Evolutionary conservation across 2,797 vertebrate genomes (phyloP).

Genomic region (Sebastes minor): DNA sequence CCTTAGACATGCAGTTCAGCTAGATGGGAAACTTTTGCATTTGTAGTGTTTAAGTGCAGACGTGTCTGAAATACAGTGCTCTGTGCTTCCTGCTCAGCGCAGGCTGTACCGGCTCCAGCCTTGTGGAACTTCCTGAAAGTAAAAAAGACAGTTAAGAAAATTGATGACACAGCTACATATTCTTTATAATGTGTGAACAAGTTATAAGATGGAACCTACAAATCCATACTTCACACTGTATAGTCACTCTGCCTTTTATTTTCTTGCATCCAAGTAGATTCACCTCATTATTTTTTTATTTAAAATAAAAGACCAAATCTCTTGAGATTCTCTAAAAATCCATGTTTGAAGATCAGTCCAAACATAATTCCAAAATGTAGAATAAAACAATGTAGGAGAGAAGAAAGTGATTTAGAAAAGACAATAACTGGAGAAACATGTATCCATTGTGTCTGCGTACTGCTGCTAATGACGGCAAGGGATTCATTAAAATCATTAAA

Average conservation of each 20-base stretch:
- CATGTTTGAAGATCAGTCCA: not conserved
- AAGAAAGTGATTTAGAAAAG: not conserved
- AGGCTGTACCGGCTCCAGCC: not conserved
- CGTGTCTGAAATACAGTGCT: not conserved
- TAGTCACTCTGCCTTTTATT: not conserved
- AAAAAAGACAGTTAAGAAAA: not conserved
- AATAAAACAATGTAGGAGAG: not conserved
- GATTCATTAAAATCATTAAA: not conserved
- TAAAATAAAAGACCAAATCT: not conserved
- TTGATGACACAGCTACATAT: not conserved
- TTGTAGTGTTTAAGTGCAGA: not conserved
- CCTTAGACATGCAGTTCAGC: not conserved
- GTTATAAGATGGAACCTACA: not conserved
- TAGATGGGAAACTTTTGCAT: not conserved
- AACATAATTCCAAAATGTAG: not conserved
- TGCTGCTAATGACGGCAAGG: not conserved
- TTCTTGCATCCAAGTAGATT: not conserved
- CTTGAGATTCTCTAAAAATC: not conserved
- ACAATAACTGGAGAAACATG: not conserved
- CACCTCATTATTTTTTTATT: slow-evolving; percentile 1
- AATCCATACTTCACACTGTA: not conserved
- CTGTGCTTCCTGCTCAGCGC: not conserved
- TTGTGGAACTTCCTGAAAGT: not conserved
- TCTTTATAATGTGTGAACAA: not conserved
- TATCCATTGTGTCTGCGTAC: not conserved